A percentile compares a stretch with the other conserved stretches of the same genome.
These are phyloP conservation scores for Cephalotes varians DNA, from an alignment of 2,888 invertebrate species.

Conservation along the genomic window DNA sequence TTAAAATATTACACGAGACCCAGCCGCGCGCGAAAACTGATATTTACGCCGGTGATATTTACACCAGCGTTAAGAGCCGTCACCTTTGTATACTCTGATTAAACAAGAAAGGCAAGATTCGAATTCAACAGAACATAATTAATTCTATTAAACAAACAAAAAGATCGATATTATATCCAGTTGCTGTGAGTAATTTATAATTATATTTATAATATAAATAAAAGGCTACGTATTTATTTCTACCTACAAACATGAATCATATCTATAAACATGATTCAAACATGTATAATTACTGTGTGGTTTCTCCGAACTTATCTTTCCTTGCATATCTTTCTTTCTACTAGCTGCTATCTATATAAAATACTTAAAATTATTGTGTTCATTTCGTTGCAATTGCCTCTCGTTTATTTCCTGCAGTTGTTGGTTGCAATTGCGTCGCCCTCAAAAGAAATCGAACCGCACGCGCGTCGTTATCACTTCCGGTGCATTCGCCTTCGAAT, in stretches of 20 bases:
- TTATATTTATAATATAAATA: too few relatives aligned
- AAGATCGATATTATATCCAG: neutral
- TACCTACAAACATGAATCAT: too few relatives aligned
- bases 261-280: neutral
- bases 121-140: neutral
- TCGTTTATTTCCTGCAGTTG: neutral
- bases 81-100: neutral
- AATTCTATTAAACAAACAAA: conserved; percentile 11
- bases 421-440: neutral
- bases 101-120: neutral
- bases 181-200: neutral
- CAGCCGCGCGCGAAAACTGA: neutral
- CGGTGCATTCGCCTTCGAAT: neutral
- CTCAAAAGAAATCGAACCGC: conserved; percentile 9
- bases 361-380: conserved; percentile 1
- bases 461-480: neutral
- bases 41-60: neutral
- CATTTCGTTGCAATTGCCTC: neutral
- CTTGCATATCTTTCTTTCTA: neutral
- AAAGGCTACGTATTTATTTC: too few relatives aligned
- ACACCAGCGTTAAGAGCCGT: neutral
- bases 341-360: neutral
- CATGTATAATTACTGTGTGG: neutral
- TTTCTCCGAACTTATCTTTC: neutral
- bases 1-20: conserved; percentile 27